phyloP scores from a whole-genome alignment of 2,888 invertebrate genomes.

The Piscicola geometra region DNA sequence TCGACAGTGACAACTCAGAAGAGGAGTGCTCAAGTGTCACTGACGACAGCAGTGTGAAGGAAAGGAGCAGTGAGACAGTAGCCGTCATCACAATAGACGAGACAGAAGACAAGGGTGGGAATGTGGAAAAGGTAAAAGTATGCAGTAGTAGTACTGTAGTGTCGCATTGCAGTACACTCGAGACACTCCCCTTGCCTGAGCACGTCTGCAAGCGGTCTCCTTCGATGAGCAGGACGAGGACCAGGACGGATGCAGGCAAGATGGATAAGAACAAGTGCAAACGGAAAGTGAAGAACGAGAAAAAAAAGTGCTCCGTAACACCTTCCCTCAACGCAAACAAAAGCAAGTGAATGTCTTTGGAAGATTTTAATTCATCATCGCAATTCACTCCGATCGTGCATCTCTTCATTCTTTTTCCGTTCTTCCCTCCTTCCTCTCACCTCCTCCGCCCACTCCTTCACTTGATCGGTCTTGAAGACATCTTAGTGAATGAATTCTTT shows the following conservation, averaged over 20 bases:
- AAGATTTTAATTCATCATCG: too few species aligned
- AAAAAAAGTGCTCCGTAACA: not conserved
- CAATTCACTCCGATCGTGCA: not conserved
- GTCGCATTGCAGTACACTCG: too few species aligned
- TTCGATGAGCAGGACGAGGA: not conserved
- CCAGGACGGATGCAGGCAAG: not conserved
- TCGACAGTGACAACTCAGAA: not conserved
- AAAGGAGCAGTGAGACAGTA: not conserved
- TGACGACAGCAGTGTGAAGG: not conserved
- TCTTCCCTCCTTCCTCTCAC: conserved; percentile 25
- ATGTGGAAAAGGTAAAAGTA: not conserved
- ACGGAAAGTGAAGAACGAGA: not conserved
- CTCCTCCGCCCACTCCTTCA: conserved; percentile 37
- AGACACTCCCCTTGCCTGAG: too few species aligned
- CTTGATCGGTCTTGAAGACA: conserved; percentile 36
- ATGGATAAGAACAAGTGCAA: not conserved
- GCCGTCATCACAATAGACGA: not conserved
- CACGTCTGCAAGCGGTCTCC: not conserved
- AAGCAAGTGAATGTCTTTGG: too few species aligned
- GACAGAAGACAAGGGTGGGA: not conserved
- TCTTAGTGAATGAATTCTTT: conserved; percentile 29
- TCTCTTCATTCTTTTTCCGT: not conserved
- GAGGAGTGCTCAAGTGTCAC: too few species aligned
- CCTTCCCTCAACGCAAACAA: too few species aligned
- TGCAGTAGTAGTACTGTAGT: too few species aligned